Evolutionary conservation across 1,140 invertebrate species (phyloP).

Genomic region (Ganaspis sp.): DNA sequence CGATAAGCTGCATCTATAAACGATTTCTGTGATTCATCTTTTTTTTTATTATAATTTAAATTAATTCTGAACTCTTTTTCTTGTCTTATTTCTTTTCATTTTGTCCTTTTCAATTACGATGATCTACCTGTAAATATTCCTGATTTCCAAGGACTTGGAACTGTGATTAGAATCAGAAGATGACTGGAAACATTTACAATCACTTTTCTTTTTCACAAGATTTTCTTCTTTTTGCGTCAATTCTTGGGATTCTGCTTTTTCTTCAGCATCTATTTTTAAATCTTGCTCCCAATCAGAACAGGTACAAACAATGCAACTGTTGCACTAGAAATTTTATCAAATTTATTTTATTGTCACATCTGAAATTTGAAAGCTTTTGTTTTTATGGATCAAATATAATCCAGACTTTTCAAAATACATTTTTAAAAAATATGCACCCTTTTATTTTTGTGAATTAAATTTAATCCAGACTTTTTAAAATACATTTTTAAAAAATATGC

Average conservation of each 20-base stretch:
- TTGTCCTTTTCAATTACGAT: too few relatives aligned
- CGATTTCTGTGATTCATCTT: not conserved
- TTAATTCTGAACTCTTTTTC: not conserved
- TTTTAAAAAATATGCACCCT: too few relatives aligned
- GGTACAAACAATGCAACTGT: conserved; percentile 39
- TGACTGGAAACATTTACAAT: not conserved
- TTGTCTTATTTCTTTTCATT: too few relatives aligned
- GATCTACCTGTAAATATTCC: not conserved
- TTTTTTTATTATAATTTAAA: not conserved
- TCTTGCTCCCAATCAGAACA: conserved; percentile 37
- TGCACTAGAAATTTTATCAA: conserved; percentile 37
- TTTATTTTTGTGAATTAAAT: too few relatives aligned
- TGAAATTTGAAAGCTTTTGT: too few relatives aligned
- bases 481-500: too few relatives aligned
- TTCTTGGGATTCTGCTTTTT: not conserved
- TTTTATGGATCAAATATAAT: too few relatives aligned
- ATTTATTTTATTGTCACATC: too few relatives aligned
- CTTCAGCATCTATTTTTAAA: not conserved
- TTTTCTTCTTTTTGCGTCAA: not conserved
- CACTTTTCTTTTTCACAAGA: not conserved
- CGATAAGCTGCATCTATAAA: not conserved
- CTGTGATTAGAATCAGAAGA: not conserved
- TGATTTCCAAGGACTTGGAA: not conserved
- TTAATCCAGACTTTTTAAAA: too few relatives aligned
- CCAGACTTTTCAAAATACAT: too few relatives aligned